A percentile compares a stretch with the other conserved stretches of the same genome.
Conservation (phyloP, 2,797 vertebrate species). For the Orientallactaga sibirica region DNA sequence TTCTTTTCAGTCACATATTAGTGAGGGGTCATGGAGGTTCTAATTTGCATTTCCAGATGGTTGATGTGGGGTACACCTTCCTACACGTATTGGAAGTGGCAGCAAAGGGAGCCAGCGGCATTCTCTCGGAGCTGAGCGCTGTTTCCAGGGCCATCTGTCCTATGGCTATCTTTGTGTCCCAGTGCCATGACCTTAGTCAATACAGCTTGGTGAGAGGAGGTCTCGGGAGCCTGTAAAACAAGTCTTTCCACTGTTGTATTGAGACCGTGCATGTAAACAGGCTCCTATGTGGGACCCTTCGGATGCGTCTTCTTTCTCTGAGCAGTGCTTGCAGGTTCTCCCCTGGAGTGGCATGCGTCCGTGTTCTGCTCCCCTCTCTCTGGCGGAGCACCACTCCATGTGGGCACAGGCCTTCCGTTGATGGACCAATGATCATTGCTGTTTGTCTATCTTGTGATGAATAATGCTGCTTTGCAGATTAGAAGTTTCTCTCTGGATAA, state of each 20-base stretch:
- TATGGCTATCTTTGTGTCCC: neutral
- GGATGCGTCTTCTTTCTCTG: neutral
- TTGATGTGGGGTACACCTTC: neutral
- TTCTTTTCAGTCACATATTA: too few species aligned
- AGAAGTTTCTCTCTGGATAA: neutral
- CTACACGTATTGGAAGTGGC: neutral
- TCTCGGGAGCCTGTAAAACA: constrained; percentile 7
- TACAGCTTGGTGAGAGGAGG: neutral
- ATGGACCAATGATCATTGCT: neutral
- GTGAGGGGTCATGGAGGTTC: neutral
- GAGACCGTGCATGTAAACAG: neutral
- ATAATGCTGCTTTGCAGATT: neutral
- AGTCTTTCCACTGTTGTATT: neutral
- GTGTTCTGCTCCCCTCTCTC: neutral
- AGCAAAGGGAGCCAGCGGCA: neutral
- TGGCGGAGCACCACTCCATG: neutral
- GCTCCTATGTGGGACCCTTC: neutral
- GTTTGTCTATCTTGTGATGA: neutral
- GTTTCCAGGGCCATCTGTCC: neutral
- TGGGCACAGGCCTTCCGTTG: neutral
- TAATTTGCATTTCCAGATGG: neutral
- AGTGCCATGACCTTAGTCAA: neutral
- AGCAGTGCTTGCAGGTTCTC: constrained; percentile 8
- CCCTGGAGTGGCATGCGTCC: neutral
- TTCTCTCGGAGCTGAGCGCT: neutral